Base-by-base conservation (phyloP, 2,113 vertebrate species). In the Lampris incognitus region DNA sequence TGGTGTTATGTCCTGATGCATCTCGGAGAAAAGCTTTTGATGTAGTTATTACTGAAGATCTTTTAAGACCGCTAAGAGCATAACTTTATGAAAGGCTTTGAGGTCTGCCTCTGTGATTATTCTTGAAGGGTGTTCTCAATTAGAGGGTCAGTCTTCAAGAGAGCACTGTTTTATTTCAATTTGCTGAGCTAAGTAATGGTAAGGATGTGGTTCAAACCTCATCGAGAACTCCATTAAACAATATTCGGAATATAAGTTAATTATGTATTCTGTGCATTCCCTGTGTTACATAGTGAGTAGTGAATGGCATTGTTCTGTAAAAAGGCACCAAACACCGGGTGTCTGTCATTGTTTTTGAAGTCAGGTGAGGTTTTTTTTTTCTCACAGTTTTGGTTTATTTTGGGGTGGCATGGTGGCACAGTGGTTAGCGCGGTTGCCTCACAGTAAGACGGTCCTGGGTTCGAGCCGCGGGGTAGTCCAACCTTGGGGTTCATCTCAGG, bases 1-100 rank as follows among this genome's bases (percentile, higher is more conserved):
- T 88, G 74, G 1, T 83, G 82, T 83, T 90, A 66, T 78, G 83
- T 93, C 88, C 74, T 56, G 69, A 88, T 76, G 81, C 84, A 88
- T 92, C 78, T 86, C 50, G 10, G 50, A 58, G 56, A 73, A 78
- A 88, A 78, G 86, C 87, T 79, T 91, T 93, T 89, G 86, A 91
- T 91, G 85, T 83, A 11, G 78, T 88, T 84, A 83, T 87, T 87
- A 78, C 69, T 78, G 67, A 81, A 79, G 69, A 87, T 86, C 75
- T 84, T 77, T 83, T 41, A 80, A 81, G 74, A 72, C 60, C 41
- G 3, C 70, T 65, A 59, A 80, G 69, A 86, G 74, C 58, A 72
- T 59, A 81, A 91, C 75, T 84, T 82, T 58, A 46, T 66, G 50
- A n/a, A 46, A 37, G 70, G 59, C 63, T 52, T 36, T 62, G 38